These are phyloP conservation scores for Pipistrellus pygmaeus DNA, from an alignment of 2,797 vertebrate species.

Conservation along the genomic window DNA sequence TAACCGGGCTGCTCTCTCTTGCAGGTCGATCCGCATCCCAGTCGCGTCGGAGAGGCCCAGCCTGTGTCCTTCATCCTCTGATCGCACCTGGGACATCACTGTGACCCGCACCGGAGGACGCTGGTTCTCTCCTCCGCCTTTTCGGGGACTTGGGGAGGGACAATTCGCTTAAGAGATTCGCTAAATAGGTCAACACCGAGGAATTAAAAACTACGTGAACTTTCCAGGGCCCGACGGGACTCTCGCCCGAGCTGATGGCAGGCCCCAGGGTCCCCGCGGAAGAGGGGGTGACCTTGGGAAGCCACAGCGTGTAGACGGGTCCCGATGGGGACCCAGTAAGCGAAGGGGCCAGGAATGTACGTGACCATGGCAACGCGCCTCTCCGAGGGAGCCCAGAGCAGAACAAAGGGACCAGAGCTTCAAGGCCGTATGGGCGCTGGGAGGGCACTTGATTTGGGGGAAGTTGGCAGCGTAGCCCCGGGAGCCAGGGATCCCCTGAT, in stretches of 20 bases:
- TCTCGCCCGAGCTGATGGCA: constrained; percentile 43
- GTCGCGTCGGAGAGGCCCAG: constrained; percentile 83
- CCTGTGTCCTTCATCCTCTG: constrained; percentile 85
- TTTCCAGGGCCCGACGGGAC: constrained; percentile 39
- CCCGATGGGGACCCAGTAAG: constrained; percentile 52
- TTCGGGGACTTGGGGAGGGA: constrained; percentile 16
- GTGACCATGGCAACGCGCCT: neutral
- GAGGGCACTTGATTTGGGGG: neutral
- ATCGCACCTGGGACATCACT: constrained; percentile 73
- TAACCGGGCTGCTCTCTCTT: neutral
- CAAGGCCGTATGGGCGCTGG: neutral
- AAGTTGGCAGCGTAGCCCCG: neutral
- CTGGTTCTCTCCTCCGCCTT: constrained; percentile 72
- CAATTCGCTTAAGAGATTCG: neutral
- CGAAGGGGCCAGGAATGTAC: constrained; percentile 50
- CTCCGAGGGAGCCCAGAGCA: constrained; percentile 25
- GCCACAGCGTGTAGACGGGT: neutral
- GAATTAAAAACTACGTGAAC: constrained; percentile 60
- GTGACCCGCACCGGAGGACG: constrained; percentile 65
- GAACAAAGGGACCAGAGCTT: neutral
- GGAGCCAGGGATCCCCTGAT: constrained; percentile 40
- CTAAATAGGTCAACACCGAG: neutral
- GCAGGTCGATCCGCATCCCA: constrained; percentile 89
- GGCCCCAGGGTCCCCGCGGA: neutral
- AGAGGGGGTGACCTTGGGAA: neutral